Conservation (phyloP, 1,140 invertebrate genomes). For the Zaprionus camerounensis region DNA sequence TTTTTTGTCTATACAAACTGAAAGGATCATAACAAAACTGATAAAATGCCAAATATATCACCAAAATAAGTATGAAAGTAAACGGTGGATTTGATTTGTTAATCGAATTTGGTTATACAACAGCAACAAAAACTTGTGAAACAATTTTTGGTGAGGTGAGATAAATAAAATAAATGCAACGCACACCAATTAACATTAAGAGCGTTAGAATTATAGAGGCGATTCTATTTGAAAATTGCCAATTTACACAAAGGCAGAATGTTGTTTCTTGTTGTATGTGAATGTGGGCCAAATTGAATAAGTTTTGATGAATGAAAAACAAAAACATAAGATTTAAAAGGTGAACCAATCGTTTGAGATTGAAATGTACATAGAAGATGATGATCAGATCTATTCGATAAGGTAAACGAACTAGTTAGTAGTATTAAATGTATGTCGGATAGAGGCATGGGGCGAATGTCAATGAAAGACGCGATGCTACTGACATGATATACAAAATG, state of each 20-base stretch:
- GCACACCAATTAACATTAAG: constrained; percentile 83
- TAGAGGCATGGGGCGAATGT: background rate
- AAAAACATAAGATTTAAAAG: constrained; percentile 3
- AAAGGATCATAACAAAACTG: constrained; percentile 57
- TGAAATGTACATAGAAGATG: constrained; percentile 54
- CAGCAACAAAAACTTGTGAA: constrained; percentile 28
- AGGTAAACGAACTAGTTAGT: constrained; percentile 18
- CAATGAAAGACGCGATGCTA: constrained; percentile 7
- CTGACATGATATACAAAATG: constrained; percentile 17
- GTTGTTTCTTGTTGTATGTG: constrained; percentile 24
- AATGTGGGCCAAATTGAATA: constrained; percentile 11
- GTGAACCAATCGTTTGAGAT: constrained; percentile 13
- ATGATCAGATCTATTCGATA: background rate
- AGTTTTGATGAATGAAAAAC: constrained; percentile 10
- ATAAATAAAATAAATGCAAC: constrained; percentile 69
- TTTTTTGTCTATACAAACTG: constrained; percentile 54
- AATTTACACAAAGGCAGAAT: constrained; percentile 61
- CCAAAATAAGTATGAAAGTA: constrained; percentile 5
- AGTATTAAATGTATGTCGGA: background rate
- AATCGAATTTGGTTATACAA: constrained; percentile 19
- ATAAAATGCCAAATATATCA: constrained; percentile 55
- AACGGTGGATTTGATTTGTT: background rate
- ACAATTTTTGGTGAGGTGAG: constrained; percentile 45
- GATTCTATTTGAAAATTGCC: constrained; percentile 30
- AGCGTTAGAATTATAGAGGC: constrained; percentile 60